Conservation (phyloP, 2,888 invertebrate genomes). For the Ectobius pallidus region DNA sequence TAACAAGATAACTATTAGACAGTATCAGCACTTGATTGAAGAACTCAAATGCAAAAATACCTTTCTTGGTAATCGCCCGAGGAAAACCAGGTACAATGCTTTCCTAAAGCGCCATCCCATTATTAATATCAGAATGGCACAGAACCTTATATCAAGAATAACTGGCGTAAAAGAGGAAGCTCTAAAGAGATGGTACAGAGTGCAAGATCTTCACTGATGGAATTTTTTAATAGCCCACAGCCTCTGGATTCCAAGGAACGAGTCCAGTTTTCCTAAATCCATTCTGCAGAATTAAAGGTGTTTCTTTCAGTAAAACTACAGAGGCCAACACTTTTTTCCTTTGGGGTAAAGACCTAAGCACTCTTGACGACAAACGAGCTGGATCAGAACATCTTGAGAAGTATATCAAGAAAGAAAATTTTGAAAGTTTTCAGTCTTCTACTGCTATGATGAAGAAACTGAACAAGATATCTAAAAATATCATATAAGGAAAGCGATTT, state of each 20-base stretch:
- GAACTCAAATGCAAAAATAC: too few species aligned
- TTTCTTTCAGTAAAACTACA: too few species aligned
- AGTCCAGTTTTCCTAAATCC: too few species aligned
- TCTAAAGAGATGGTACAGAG: constrained; percentile 42
- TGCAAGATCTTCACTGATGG: constrained; percentile 39
- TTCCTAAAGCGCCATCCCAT: background rate
- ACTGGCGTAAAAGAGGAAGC: background rate
- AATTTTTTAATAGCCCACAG: too few species aligned
- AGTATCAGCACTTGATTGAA: background rate
- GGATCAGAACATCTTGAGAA: background rate
- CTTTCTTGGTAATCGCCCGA: background rate
- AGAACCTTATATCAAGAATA: constrained; percentile 32
- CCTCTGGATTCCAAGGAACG: too few species aligned
- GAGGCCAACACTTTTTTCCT: too few species aligned
- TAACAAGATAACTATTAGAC: background rate
- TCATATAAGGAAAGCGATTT: background rate
- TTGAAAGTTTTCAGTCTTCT: background rate
- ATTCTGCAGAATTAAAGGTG: too few species aligned
- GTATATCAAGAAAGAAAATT: background rate
- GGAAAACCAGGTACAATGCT: background rate
- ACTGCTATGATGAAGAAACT: background rate
- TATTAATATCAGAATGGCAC: background rate
- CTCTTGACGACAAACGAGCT: background rate
- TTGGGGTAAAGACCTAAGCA: background rate
- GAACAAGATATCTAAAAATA: background rate